Evolutionary conservation across 2,888 invertebrate genomes (phyloP).

Genomic region (Spodoptera picta): DNA sequence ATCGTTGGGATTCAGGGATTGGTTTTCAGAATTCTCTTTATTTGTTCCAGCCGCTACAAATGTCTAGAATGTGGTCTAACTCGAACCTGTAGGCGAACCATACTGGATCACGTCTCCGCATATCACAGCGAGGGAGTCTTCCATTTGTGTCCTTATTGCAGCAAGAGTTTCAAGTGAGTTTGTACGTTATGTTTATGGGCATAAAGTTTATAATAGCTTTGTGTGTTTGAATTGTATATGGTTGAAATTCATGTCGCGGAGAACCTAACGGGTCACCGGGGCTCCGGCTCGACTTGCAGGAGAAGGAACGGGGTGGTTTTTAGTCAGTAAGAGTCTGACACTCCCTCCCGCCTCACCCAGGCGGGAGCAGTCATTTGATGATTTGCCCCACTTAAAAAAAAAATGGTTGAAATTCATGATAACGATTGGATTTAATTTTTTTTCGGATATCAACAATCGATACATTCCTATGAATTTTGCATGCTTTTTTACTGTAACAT

Average conservation of each 20-base stretch:
- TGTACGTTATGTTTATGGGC: neutral
- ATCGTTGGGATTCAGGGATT: too few species aligned
- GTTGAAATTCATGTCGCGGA: neutral
- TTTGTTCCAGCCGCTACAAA: constrained; percentile 70
- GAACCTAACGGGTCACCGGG: too few species aligned
- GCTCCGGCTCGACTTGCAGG: too few species aligned
- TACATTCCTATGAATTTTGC: too few species aligned
- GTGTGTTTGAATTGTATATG: neutral
- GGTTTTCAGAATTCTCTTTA: too few species aligned
- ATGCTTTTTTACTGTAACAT: neutral
- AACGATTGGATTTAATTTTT: too few species aligned
- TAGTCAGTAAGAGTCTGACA: too few species aligned
- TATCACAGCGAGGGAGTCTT: constrained; percentile 56
- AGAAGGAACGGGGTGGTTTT: too few species aligned
- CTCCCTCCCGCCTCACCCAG: too few species aligned
- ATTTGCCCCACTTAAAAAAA: too few species aligned
- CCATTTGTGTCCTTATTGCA: constrained; percentile 66
- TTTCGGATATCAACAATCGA: too few species aligned
- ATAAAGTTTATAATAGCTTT: constrained; percentile 2
- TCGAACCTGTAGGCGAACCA: constrained; percentile 61
- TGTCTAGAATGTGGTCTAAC: constrained; percentile 70
- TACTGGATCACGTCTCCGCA: constrained; percentile 70
- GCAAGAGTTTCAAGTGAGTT: constrained; percentile 73
- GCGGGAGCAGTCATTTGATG: too few species aligned
- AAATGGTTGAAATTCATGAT: neutral